Evolutionary conservation across 2,797 vertebrate genomes (phyloP).

Genomic region (Phataginus tetradactyla): DNA sequence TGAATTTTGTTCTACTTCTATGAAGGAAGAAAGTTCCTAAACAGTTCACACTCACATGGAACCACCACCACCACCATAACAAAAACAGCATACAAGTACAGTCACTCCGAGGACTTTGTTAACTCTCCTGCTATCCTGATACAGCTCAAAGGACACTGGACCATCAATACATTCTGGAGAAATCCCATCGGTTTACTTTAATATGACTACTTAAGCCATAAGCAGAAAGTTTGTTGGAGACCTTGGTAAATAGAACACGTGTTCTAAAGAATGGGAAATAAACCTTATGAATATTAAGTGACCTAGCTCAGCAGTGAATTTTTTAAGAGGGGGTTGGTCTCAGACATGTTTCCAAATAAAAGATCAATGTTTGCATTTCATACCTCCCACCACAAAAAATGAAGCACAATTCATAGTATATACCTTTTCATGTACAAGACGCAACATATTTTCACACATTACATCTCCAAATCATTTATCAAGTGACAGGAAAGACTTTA

Average conservation of each 20-base stretch:
- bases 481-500: neutral
- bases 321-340: neutral
- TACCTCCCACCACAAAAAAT: neutral
- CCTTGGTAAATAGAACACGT: too few relatives aligned
- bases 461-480: neutral
- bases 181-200: neutral
- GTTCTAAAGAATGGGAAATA: neutral
- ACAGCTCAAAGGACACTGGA: neutral
- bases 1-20: neutral
- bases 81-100: neutral
- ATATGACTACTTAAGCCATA: neutral
- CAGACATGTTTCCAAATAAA: neutral
- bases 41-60: neutral
- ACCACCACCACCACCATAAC: neutral
- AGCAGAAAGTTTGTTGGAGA: neutral
- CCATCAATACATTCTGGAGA: neutral
- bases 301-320: neutral
- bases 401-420: neutral
- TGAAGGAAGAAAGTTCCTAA: neutral
- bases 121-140: neutral
- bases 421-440: neutral
- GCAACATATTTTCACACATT: neutral
- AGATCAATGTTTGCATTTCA: neutral
- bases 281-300: neutral
- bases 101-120: neutral